A percentile compares a stretch with the other conserved stretches of the same genome.
phyloP scores from a whole-genome alignment of 2,888 invertebrate species.

The Elmis aenea region DNA sequence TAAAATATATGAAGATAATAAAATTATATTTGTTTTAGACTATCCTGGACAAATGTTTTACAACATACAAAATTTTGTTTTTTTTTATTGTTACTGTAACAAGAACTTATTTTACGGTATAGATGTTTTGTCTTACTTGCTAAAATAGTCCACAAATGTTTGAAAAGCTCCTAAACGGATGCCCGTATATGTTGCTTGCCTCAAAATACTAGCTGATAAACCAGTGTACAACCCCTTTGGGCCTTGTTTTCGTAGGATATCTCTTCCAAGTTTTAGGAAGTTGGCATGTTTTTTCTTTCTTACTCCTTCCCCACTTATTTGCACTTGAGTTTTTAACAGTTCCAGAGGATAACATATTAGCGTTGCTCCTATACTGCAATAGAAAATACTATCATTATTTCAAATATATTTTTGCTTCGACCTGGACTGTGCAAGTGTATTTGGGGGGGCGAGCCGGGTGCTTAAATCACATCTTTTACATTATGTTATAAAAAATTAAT shows the following conservation, averaged over 20 bases:
- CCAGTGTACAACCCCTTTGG: constrained; percentile 52
- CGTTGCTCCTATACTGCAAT: constrained; percentile 49
- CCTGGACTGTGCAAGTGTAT: no score
- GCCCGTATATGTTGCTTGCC: constrained; percentile 65
- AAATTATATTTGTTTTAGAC: no score
- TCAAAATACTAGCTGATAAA: constrained; percentile 41
- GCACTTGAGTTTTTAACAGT: constrained; percentile 66
- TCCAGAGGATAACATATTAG: constrained; percentile 63
- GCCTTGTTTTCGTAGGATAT: constrained; percentile 55
- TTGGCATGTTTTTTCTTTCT: constrained; percentile 49
- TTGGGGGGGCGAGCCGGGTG: no score
- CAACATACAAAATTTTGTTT: no score
- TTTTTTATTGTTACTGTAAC: no score
- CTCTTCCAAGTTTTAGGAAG: constrained; percentile 50
- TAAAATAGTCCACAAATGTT: constrained; percentile 50
- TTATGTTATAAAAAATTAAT: neutral
- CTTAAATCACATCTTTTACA: no score
- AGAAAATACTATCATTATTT: no score
- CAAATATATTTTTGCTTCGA: no score
- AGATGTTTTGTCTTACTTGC: no score
- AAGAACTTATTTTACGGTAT: no score
- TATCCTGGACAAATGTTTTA: no score
- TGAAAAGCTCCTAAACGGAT: constrained; percentile 63
- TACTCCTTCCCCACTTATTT: constrained; percentile 54
- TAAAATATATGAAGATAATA: no score